These are phyloP conservation scores for Ariopsis seemanni DNA, from an alignment of 2,113 vertebrate genomes.

Conservation along the genomic window DNA sequence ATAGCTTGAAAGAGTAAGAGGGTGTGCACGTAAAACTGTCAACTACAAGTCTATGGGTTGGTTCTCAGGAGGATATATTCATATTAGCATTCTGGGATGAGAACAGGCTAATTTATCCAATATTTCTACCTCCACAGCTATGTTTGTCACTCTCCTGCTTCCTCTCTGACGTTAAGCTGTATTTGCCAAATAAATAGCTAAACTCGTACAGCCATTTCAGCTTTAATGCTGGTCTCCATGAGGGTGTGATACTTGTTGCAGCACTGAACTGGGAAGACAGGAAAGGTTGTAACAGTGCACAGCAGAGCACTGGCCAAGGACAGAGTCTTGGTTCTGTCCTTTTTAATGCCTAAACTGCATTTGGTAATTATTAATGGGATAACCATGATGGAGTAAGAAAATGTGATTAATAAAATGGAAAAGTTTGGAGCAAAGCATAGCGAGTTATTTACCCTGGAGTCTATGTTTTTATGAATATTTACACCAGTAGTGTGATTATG, in stretches of 20 bases:
- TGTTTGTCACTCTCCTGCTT: neutral
- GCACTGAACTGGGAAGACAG: constrained; percentile 5
- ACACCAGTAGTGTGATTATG: neutral
- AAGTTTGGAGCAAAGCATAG: neutral
- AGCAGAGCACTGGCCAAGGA: neutral
- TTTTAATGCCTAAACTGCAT: neutral
- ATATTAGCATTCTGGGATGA: neutral
- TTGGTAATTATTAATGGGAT: neutral
- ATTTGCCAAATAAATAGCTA: neutral
- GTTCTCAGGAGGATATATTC: neutral
- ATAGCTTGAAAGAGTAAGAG: too few species aligned
- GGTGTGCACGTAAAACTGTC: too few species aligned
- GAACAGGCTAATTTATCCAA: neutral
- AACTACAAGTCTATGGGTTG: too few species aligned
- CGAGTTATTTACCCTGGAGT: neutral
- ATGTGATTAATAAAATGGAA: neutral
- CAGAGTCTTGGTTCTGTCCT: neutral
- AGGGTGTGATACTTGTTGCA: neutral
- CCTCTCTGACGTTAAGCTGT: neutral
- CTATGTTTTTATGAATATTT: neutral
- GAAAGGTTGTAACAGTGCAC: constrained; percentile 4
- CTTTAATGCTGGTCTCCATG: neutral
- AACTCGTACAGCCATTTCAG: neutral
- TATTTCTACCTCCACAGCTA: neutral
- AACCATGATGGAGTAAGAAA: neutral